Evolutionary conservation across 2,888 invertebrate species (phyloP).

Genomic region (Drosophila atripex): DNA sequence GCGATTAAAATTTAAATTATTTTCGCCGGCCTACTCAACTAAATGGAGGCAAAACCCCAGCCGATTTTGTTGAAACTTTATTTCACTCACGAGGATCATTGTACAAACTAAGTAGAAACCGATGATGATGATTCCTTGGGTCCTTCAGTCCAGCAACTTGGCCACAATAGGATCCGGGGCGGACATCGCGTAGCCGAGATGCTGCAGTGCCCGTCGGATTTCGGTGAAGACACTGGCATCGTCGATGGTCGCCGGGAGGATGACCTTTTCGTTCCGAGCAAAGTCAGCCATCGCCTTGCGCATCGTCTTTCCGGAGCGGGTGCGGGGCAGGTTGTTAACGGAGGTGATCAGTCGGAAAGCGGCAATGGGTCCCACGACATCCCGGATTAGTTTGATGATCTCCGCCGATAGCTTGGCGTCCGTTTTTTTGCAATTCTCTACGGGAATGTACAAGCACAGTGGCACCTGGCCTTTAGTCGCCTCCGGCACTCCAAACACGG

Average conservation of each 20-base stretch:
- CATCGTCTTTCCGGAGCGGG: constrained; percentile 90
- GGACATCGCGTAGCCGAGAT: constrained; percentile 89
- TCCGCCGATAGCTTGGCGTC: constrained; percentile 82
- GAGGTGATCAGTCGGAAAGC: constrained; percentile 92
- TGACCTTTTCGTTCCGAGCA: constrained; percentile 91
- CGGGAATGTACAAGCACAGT: constrained; percentile 92
- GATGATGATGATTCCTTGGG: background rate
- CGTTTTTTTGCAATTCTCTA: constrained; percentile 82
- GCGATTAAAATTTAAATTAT: constrained; percentile 72
- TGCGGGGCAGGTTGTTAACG: constrained; percentile 93
- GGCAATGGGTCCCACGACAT: constrained; percentile 89
- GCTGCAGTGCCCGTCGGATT: constrained; percentile 90
- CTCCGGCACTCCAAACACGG: constrained; percentile 96
- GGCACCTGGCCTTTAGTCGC: constrained; percentile 95
- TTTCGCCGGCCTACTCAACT: constrained; percentile 44
- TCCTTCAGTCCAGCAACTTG: constrained; percentile 64
- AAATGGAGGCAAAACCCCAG: constrained; percentile 23
- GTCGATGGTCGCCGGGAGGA: constrained; percentile 94
- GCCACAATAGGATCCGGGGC: constrained; percentile 87
- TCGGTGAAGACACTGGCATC: constrained; percentile 92
- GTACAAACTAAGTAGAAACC: constrained; percentile 20
- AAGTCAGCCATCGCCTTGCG: constrained; percentile 93
- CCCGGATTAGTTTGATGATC: constrained; percentile 82
- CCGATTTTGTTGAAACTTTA: constrained; percentile 46
- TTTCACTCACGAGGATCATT: constrained; percentile 18